Conservation (phyloP, 1,140 invertebrate species). For the Lepidurus packardi region DNA sequence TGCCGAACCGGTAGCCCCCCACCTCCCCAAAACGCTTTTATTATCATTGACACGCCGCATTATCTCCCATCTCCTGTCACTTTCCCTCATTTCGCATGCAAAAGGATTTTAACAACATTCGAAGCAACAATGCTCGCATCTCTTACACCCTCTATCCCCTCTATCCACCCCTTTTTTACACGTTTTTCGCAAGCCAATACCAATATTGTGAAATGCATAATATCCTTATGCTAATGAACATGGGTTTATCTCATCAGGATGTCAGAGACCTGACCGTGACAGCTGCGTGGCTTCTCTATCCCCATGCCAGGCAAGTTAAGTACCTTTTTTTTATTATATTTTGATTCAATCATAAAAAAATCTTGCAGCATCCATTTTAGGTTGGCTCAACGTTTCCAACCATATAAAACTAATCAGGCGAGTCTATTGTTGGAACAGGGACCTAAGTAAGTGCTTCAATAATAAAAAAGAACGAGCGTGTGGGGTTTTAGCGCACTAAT, state of each 20-base stretch:
- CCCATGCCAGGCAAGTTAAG: background rate
- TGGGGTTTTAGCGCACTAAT: constrained; percentile 10
- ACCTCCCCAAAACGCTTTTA: background rate
- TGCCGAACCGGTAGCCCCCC: background rate
- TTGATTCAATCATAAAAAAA: background rate
- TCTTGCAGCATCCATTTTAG: background rate
- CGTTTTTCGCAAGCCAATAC: constrained; percentile 8
- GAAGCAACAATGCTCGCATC: background rate
- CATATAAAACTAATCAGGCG: background rate
- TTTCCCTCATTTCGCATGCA: background rate
- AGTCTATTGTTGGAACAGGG: background rate
- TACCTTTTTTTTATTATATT: background rate
- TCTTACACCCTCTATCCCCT: background rate
- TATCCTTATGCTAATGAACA: constrained; percentile 8
- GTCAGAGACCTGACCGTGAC: background rate
- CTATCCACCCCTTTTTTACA: background rate
- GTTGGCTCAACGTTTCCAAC: constrained; percentile 13
- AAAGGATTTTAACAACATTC: constrained; percentile 1
- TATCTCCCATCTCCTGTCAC: constrained; percentile 5
- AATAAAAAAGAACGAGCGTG: background rate
- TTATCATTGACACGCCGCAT: background rate
- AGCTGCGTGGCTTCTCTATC: background rate
- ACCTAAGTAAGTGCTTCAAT: constrained; percentile 12
- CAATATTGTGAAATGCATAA: constrained; percentile 16
- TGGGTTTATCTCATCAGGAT: background rate